Conservation (phyloP, 2,888 invertebrate species). For the Euplexia lucipara region DNA sequence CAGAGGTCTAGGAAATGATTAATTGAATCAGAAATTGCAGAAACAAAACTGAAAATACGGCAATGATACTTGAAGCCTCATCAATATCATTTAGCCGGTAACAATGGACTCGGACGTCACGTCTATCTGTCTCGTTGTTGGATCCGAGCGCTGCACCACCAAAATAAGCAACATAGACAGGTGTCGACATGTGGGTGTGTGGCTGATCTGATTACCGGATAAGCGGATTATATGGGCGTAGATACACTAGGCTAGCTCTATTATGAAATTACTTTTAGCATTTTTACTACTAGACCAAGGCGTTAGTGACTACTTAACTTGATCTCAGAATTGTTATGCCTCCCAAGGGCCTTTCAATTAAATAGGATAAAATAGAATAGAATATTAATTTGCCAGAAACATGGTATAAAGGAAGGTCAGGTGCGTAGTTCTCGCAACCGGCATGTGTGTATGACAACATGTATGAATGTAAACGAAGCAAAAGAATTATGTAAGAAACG, state of each 20-base stretch:
- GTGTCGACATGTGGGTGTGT: conserved; percentile 42
- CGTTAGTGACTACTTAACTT: no score
- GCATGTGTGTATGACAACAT: no score
- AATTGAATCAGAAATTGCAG: neutral
- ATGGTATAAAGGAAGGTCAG: no score
- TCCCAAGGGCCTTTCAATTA: no score
- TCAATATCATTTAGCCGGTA: conserved; percentile 40
- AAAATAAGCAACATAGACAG: conserved; percentile 62
- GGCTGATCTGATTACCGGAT: conserved; percentile 63
- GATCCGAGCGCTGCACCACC: conserved; percentile 30
- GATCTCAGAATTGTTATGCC: no score
- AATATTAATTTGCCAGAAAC: no score
- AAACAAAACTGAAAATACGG: conserved; percentile 1
- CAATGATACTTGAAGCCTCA: conserved; percentile 32
- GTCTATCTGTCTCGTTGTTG: conserved; percentile 44
- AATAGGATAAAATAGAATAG: no score
- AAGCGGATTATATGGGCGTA: conserved; percentile 58
- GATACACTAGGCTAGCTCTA: conserved; percentile 32
- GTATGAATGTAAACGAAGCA: no score
- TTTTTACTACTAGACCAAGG: conserved; percentile 10
- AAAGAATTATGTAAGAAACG: no score
- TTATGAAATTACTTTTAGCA: conserved; percentile 30
- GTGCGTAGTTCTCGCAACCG: no score
- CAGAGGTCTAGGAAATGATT: neutral
- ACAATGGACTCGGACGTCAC: conserved; percentile 50